Base-by-base conservation (phyloP, 2,888 invertebrate species). In the Plemyria rubiginata region DNA sequence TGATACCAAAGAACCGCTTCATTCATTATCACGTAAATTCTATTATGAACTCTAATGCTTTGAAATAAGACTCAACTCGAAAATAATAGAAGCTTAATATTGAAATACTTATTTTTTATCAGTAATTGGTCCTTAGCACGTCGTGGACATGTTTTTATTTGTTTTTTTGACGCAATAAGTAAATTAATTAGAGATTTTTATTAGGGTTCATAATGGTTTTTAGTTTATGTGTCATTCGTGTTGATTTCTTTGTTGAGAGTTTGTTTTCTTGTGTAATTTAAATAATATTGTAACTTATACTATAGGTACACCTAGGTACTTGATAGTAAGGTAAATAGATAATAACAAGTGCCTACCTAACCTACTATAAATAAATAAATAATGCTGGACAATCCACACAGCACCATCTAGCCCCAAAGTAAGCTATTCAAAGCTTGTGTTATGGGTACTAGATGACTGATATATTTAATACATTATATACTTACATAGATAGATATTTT, bases 41-140 rank as follows among this genome's bases (percentile, higher is more conserved):
- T 16, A 45, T 40, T 53, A 45, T 22, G 41, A 46, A 12, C 15
- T n/a, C 54, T 67, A 60, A 3, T n/a, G 0, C 13, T 3, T 9
- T 12, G 12, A 3, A 9, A 53, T 64, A 67, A 58, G 50, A 59
- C 56, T 57, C n/a, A 61, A 13, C 28, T 22, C 45, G 4, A 6
- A 40, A 8, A 11, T 15, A 5, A n/a, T 52, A 28, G 1, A 15
- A 32, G 8, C 16, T n/a, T 22, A 5, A 13, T 29, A 16, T 22
- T 29, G 28, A 58, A 58, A 48, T 36, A 60, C 60, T 65, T 65
- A 60, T 67, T 65, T 65, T 67, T 66, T 62, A 66, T 61, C 67
- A 59, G 65, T 79, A 78, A 78, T 80, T 79, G 79, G 76, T 67
- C 63, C 60, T 68, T 74, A 68, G 69, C 72, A 71, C 70, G 71